A percentile compares a stretch with the other conserved stretches of the same genome.
phyloP scores from a whole-genome alignment of 2,888 invertebrate genomes.

The Parnassius mnemosyne region DNA sequence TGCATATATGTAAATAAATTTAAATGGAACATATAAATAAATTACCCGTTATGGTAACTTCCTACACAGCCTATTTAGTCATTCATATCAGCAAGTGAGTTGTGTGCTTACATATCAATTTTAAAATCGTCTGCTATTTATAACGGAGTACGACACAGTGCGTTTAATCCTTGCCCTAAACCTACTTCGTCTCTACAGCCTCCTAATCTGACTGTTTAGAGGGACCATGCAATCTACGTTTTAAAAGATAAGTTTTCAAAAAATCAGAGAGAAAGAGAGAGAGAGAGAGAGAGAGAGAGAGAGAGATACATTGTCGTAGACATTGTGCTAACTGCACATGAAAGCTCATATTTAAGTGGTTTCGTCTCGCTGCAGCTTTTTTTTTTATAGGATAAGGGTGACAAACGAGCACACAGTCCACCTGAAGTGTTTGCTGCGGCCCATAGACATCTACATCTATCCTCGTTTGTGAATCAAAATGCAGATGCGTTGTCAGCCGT shows the following conservation, averaged over 20 bases:
- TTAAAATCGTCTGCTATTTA: slow-evolving; percentile 9
- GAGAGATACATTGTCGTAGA: too few relatives aligned
- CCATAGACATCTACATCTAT: too few relatives aligned
- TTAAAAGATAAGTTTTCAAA: neutral
- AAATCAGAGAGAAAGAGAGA: neutral
- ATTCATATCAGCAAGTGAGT: too few relatives aligned
- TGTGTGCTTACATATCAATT: neutral
- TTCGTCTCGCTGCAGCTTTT: too few relatives aligned
- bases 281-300: too few relatives aligned
- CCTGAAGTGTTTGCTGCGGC: too few relatives aligned
- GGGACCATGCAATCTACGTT: neutral
- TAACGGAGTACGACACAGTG: neutral
- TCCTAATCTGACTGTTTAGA: neutral
- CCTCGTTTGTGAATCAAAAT: too few relatives aligned
- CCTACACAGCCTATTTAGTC: neutral
- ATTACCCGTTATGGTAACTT: neutral
- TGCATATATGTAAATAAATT: neutral
- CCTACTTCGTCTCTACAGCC: slow-evolving; percentile 5
- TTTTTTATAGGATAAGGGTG: too few relatives aligned
- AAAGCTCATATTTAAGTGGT: too few relatives aligned
- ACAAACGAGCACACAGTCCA: too few relatives aligned
- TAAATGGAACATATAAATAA: neutral
- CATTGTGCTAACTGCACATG: too few relatives aligned
- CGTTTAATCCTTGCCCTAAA: slow-evolving; percentile 7
- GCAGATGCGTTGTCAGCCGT: too few relatives aligned